A percentile compares a stretch with the other conserved stretches of the same genome.
These are phyloP conservation scores for Lanistes nyassanus DNA, from an alignment of 1,140 invertebrate genomes.

Conservation along the genomic window DNA sequence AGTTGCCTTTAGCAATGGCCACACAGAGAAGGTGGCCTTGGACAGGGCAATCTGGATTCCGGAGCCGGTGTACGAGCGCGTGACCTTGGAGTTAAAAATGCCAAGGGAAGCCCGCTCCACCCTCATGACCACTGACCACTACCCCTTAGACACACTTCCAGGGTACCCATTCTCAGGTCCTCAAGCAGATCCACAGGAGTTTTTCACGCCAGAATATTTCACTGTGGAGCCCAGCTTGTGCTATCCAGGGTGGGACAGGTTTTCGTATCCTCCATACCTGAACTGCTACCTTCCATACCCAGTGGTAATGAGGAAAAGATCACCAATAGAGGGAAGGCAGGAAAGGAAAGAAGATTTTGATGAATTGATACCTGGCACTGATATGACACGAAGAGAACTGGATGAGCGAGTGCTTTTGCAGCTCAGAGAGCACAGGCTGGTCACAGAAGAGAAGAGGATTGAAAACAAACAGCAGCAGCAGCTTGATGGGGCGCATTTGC, in stretches of 20 bases:
- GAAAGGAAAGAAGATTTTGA: constrained; percentile 29
- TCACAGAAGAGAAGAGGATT: constrained; percentile 19
- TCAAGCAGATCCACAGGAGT: constrained; percentile 37
- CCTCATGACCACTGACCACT: constrained; percentile 45
- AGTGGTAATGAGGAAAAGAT: constrained; percentile 25
- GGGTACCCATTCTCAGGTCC: constrained; percentile 46
- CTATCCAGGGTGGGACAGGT: constrained; percentile 5
- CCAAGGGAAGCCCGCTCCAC: constrained; percentile 47
- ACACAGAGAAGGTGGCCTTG: constrained; percentile 43
- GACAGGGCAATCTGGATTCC: constrained; percentile 59
- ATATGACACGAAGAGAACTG: constrained; percentile 50
- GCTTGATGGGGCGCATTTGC: constrained; percentile 20
- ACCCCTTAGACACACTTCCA: constrained; percentile 50
- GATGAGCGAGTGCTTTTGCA: constrained; percentile 54
- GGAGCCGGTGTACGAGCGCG: constrained; percentile 43
- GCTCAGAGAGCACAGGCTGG: constrained; percentile 41
- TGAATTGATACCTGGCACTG: constrained; percentile 53
- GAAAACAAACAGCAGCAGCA: neutral
- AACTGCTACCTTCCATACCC: constrained; percentile 41
- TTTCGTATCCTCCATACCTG: constrained; percentile 25
- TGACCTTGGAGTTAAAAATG: constrained; percentile 58
- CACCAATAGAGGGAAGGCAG: constrained; percentile 3
- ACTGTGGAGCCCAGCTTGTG: constrained; percentile 32
- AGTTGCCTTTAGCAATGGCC: constrained; percentile 58
- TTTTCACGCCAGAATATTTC: constrained; percentile 34